Percentiles rank a stretch among this genome's conserved stretches.
Evolutionary conservation across 2,888 invertebrate species (phyloP).

Genomic region (Nemotelus pantherinus): DNA sequence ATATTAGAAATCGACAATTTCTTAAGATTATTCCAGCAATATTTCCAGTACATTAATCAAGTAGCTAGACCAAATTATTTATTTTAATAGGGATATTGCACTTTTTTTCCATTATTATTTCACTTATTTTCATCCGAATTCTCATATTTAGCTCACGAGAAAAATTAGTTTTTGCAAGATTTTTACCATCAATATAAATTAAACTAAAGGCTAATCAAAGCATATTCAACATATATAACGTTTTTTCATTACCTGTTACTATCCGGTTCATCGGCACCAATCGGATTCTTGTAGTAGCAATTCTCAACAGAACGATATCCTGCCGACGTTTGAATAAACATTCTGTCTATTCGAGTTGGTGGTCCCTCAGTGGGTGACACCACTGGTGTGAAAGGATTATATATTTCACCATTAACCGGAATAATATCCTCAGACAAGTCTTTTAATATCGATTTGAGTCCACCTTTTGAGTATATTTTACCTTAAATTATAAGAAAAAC

Average conservation of each 20-base stretch:
- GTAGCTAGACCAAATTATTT: no score
- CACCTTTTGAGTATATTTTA: slow-evolving; percentile 62
- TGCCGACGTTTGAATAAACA: slow-evolving; percentile 65
- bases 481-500: slow-evolving; percentile 53
- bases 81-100: no score
- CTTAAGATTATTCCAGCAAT: no score
- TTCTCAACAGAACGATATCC: slow-evolving; percentile 65
- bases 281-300: slow-evolving; percentile 63
- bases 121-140: no score
- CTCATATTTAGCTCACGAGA: no score
- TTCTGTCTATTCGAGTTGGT: slow-evolving; percentile 64
- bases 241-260: slow-evolving; percentile 53
- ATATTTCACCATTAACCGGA: slow-evolving; percentile 64
- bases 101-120: no score
- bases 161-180: no score
- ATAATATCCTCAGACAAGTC: slow-evolving; percentile 65
- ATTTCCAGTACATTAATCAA: no score
- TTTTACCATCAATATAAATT: no score
- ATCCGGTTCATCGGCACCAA: slow-evolving; percentile 55
- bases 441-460: slow-evolving; percentile 63
- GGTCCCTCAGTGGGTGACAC: slow-evolving; percentile 65
- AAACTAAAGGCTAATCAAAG: no score
- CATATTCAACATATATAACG: no score
- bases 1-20: no score
- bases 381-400: slow-evolving; percentile 66